These are phyloP conservation scores for Macrotis lagotis DNA, from an alignment of 2,113 vertebrate species.

Conservation along the genomic window DNA sequence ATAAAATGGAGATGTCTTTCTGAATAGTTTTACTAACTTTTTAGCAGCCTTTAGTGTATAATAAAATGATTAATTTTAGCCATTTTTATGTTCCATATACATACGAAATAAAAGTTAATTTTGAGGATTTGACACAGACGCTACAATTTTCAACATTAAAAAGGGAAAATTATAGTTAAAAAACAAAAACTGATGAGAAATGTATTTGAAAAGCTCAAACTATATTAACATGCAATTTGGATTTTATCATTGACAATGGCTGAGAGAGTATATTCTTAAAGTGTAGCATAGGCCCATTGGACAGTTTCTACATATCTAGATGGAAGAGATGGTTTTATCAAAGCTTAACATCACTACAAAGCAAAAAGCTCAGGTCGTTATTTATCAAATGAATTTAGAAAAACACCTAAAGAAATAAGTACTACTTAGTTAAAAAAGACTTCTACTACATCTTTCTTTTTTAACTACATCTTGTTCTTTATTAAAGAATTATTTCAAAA, in stretches of 20 bases:
- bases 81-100: constrained; percentile 73
- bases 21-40: constrained; percentile 70
- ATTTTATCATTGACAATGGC: constrained; percentile 78
- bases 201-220: constrained; percentile 71
- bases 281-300: constrained; percentile 39
- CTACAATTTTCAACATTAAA: constrained; percentile 75
- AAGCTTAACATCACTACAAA: constrained; percentile 68
- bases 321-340: constrained; percentile 58
- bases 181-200: constrained; percentile 71
- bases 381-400: constrained; percentile 60
- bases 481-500: constrained; percentile 76
- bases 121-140: constrained; percentile 77
- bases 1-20: constrained; percentile 73
- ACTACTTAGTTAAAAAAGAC: constrained; percentile 73
- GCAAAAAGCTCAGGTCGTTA: constrained; percentile 64
- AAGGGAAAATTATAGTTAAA: constrained; percentile 76
- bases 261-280: constrained; percentile 65
- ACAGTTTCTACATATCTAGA: not conserved
- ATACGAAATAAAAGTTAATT: constrained; percentile 79
- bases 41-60: constrained; percentile 69
- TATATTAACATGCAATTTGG: constrained; percentile 60
- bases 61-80: constrained; percentile 68
- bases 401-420: constrained; percentile 68
- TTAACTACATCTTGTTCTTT: no score
- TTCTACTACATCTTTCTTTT: constrained; percentile 60